A percentile compares a stretch with the other conserved stretches of the same genome.
Conservation (phyloP, 2,888 invertebrate species). For the Monochamus alternatus region DNA sequence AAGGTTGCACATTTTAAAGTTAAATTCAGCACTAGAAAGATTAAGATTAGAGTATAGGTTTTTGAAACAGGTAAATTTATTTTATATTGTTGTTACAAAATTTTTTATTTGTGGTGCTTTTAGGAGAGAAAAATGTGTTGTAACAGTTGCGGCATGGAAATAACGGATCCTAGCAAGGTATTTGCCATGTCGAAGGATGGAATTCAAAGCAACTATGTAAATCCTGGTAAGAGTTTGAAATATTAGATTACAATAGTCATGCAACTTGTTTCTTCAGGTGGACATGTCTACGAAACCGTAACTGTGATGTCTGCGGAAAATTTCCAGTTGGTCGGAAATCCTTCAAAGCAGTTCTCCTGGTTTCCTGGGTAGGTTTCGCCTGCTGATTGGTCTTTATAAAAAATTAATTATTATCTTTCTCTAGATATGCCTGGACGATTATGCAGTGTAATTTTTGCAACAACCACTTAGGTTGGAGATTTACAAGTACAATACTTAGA, state of each 20-base stretch:
- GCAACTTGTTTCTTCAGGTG: slow-evolving; percentile 64
- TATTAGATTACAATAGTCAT: no score
- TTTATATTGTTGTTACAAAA: neutral
- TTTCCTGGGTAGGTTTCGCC: slow-evolving; percentile 81
- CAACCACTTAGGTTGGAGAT: slow-evolving; percentile 87
- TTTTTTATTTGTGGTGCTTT: slow-evolving; percentile 36
- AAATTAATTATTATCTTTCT: slow-evolving; percentile 49
- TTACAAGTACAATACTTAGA: slow-evolving; percentile 78
- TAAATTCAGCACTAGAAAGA: slow-evolving; percentile 81
- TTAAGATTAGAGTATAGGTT: slow-evolving; percentile 75
- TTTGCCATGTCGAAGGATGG: slow-evolving; percentile 89
- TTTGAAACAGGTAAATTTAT: slow-evolving; percentile 69
- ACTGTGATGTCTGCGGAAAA: slow-evolving; percentile 77
- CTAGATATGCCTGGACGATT: slow-evolving; percentile 87
- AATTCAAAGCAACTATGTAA: slow-evolving; percentile 86
- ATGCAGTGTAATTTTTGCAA: slow-evolving; percentile 79
- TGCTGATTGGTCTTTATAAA: neutral
- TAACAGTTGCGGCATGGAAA: slow-evolving; percentile 73
- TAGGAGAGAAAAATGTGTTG: slow-evolving; percentile 76
- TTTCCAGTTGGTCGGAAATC: slow-evolving; percentile 72
- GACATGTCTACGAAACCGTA: slow-evolving; percentile 86
- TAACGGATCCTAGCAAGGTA: slow-evolving; percentile 79
- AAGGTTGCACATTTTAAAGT: slow-evolving; percentile 76
- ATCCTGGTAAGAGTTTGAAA: slow-evolving; percentile 73
- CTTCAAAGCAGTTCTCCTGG: slow-evolving; percentile 86